phyloP scores from a whole-genome alignment of 2,113 vertebrate genomes.

The Seriola aureovittata region DNA sequence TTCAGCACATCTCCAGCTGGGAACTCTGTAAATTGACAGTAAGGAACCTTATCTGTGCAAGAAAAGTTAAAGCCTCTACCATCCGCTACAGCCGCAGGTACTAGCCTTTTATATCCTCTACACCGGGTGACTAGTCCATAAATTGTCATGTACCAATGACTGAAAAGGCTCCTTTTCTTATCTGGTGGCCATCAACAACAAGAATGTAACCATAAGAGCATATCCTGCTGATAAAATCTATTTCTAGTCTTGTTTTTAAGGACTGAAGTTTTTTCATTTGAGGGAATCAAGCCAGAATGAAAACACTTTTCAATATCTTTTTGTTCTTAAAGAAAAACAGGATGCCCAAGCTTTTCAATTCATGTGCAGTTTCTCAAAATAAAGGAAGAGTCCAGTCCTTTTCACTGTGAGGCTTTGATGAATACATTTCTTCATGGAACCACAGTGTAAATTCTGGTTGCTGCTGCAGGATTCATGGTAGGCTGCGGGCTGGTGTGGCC shows the following conservation, averaged over 20 bases:
- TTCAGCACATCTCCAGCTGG: conserved; percentile 80
- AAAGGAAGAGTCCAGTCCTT: conserved; percentile 55
- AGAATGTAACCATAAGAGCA: conserved; percentile 61
- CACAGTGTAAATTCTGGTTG: conserved; percentile 42
- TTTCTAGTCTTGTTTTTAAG: conserved; percentile 56
- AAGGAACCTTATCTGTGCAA: conserved; percentile 66
- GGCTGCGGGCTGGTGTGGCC: conserved; percentile 50
- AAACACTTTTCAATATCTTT: conserved; percentile 75
- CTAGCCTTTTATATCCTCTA: conserved; percentile 43
- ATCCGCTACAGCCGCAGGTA: conserved; percentile 35
- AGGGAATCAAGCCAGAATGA: conserved; percentile 74
- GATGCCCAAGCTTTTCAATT: conserved; percentile 69
- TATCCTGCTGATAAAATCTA: conserved; percentile 75
- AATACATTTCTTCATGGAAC: conserved; percentile 67
- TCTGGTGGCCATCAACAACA: conserved; percentile 57
- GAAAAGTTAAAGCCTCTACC: conserved; percentile 49
- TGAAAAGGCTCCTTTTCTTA: conserved; percentile 57
- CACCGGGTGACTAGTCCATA: conserved; percentile 48
- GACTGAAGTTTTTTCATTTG: conserved; percentile 57
- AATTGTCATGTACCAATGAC: conserved; percentile 48
- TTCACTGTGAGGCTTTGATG: conserved; percentile 48
- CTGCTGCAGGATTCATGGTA: conserved; percentile 47
- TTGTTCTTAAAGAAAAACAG: conserved; percentile 77
- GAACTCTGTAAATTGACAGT: conserved; percentile 76
- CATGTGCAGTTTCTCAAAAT: conserved; percentile 73